These are phyloP conservation scores for Hydroisotoma schaefferi DNA, from an alignment of 2,888 invertebrate genomes.

Conservation along the genomic window DNA sequence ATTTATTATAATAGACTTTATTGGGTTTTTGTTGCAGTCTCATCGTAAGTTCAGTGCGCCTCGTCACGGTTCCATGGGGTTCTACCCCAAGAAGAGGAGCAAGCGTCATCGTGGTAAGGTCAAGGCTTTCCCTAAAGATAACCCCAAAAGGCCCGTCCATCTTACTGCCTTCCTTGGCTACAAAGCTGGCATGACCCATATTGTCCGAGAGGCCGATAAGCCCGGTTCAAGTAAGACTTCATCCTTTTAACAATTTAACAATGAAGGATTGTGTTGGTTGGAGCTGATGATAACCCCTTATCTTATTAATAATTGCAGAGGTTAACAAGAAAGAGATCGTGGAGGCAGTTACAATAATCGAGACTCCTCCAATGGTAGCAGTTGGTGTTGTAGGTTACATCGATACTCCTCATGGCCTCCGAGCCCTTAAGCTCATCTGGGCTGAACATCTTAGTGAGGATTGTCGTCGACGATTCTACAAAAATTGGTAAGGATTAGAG, in stretches of 20 bases:
- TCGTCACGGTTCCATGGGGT: slow-evolving; percentile 99
- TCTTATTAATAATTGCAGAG: slow-evolving; percentile 66
- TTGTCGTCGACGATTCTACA: slow-evolving; percentile 97
- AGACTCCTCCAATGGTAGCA: slow-evolving; percentile 96
- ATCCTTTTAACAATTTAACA: neutral
- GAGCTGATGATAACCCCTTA: slow-evolving; percentile 4
- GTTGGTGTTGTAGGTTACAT: slow-evolving; percentile 99
- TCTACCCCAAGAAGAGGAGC: slow-evolving; percentile 98
- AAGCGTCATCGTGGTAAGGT: slow-evolving; percentile 96
- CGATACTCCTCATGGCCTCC: slow-evolving; percentile 94
- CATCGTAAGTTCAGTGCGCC: slow-evolving; percentile 99
- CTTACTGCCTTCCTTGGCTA: slow-evolving; percentile 96
- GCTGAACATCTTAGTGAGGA: slow-evolving; percentile 99
- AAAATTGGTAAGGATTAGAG: slow-evolving; percentile 81
- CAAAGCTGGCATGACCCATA: slow-evolving; percentile 99
- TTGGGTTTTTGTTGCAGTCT: slow-evolving; percentile 66
- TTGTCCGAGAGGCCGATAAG: slow-evolving; percentile 96
- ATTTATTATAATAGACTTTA: slow-evolving; percentile 6
- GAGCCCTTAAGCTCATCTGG: slow-evolving; percentile 93
- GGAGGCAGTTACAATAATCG: slow-evolving; percentile 96
- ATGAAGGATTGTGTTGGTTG: neutral
- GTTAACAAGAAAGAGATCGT: slow-evolving; percentile 99
- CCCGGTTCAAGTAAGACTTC: slow-evolving; percentile 98
- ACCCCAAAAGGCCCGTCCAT: slow-evolving; percentile 91
- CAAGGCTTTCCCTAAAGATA: slow-evolving; percentile 99